phyloP scores from a whole-genome alignment of 92 coral and sea anemone species.

The Virgularia gustaviana region DNA sequence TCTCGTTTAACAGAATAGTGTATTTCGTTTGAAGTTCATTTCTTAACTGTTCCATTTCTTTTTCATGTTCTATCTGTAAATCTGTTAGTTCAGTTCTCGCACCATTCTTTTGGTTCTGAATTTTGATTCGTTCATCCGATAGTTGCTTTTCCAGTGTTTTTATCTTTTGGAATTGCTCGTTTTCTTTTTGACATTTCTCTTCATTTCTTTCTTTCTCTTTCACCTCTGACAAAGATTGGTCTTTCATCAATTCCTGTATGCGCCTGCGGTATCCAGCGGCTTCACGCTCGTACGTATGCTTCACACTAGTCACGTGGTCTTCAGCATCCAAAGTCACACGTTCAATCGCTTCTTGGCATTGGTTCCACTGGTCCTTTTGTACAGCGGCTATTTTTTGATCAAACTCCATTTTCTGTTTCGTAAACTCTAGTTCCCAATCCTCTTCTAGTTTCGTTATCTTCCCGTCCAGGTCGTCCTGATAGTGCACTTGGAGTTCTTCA shows the following conservation, averaged over 20 bases:
- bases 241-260: constrained; percentile 74
- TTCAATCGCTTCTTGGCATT: constrained; percentile 84
- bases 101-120: constrained; percentile 72
- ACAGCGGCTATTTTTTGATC: constrained; percentile 77
- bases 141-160: constrained; percentile 73
- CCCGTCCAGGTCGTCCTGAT: constrained; percentile 81
- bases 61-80: constrained; percentile 73
- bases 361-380: constrained; percentile 79
- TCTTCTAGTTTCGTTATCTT: constrained; percentile 69
- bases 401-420: constrained; percentile 71
- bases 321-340: constrained; percentile 90
- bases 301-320: constrained; percentile 84
- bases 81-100: constrained; percentile 81
- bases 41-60: constrained; percentile 72
- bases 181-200: constrained; percentile 75
- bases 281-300: constrained; percentile 72
- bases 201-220: constrained; percentile 82
- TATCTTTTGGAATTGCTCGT: constrained; percentile 71
- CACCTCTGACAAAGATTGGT: constrained; percentile 75
- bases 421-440: constrained; percentile 79
- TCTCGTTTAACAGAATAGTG: constrained; percentile 69
- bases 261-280: constrained; percentile 70
- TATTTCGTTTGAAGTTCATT: constrained; percentile 79
- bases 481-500: constrained; percentile 67
- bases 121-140: constrained; percentile 67